Percentiles rank a stretch among this genome's conserved stretches.
phyloP scores from a whole-genome alignment of 2,797 vertebrate species.

The Thalassophryne amazonica region DNA sequence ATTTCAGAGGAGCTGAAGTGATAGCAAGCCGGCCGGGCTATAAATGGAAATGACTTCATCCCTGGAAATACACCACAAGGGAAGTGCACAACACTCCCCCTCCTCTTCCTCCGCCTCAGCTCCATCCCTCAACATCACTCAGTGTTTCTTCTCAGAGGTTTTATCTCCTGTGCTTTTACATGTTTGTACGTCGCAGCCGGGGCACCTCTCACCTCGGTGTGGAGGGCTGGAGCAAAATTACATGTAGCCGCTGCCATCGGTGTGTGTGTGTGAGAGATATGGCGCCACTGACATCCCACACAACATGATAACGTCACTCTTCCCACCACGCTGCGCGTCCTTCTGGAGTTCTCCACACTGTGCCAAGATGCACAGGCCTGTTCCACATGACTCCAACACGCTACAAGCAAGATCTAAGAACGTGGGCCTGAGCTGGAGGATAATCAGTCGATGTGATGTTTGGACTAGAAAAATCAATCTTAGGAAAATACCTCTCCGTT shows the following conservation, averaged over 20 bases:
- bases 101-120: conserved; percentile 52
- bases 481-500: conserved; percentile 30
- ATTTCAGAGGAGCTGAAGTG: conserved; percentile 59
- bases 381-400: conserved; percentile 32
- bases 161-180: conserved; percentile 9
- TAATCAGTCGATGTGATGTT: conserved; percentile 10
- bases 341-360: conserved; percentile 63
- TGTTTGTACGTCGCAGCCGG: conserved; percentile 19
- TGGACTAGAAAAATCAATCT: conserved; percentile 8
- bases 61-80: conserved; percentile 66
- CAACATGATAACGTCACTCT: conserved; percentile 70
- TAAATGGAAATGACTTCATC: conserved; percentile 80
- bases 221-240: conserved; percentile 6
- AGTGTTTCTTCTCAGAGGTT: conserved; percentile 38
- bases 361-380: conserved; percentile 61
- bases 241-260: conserved; percentile 24
- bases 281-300: conserved; percentile 68
- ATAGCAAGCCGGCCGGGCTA: conserved; percentile 71
- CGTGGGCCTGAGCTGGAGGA: conserved; percentile 2
- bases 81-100: conserved; percentile 57
- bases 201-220: conserved; percentile 1
- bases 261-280: conserved; percentile 32
- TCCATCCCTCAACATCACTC: conserved; percentile 45
- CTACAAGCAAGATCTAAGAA: conserved; percentile 20
- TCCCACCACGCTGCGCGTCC: conserved; percentile 73